Percentiles rank a stretch among this genome's conserved stretches.
Evolutionary conservation across 2,113 vertebrate species (phyloP).

Genomic region (Struthio camelus): DNA sequence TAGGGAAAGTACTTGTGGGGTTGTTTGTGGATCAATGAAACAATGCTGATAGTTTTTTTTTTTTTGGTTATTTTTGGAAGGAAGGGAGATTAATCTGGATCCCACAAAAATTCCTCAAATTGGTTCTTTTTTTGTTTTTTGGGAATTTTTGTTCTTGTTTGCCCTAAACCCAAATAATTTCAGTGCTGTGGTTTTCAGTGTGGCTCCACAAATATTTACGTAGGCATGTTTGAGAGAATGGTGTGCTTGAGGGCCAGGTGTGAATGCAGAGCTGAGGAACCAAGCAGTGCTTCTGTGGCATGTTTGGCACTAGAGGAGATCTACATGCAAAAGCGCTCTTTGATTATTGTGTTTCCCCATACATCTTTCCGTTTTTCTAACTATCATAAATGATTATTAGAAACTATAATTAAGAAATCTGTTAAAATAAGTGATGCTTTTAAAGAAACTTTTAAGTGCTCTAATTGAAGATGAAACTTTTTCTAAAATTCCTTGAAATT

Average conservation of each 20-base stretch:
- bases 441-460: background rate
- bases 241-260: background rate
- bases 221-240: background rate
- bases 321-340: background rate
- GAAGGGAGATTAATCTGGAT: background rate
- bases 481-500: background rate
- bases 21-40: background rate
- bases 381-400: background rate
- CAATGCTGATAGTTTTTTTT: background rate
- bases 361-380: accelerated
- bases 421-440: background rate
- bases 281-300: background rate
- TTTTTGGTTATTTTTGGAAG: background rate
- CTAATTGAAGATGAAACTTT: background rate
- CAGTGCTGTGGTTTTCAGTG: background rate
- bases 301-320: background rate
- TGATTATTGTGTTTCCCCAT: background rate
- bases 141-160: background rate
- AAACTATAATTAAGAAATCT: background rate
- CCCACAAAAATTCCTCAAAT: background rate
- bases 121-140: background rate
- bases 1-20: background rate
- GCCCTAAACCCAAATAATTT: background rate
- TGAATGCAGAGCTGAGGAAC: background rate
- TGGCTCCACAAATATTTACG: background rate